These are phyloP conservation scores for Clivina fossor DNA, from an alignment of 2,888 invertebrate genomes.

Conservation along the genomic window DNA sequence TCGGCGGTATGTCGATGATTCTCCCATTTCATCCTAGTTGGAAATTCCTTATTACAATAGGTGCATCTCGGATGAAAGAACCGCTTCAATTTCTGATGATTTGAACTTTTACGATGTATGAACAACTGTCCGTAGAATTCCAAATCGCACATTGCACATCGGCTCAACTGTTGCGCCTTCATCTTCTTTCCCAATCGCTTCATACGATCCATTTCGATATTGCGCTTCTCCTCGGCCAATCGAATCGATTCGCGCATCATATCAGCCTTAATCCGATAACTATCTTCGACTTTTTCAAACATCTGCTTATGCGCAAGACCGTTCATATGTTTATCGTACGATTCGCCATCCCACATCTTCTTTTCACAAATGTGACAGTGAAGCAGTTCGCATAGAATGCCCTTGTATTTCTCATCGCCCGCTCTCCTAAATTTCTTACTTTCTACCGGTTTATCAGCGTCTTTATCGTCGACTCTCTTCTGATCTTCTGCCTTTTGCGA, in stretches of 20 bases:
- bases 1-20: constrained; percentile 76
- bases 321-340: constrained; percentile 76
- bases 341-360: constrained; percentile 75
- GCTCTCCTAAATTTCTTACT: no score
- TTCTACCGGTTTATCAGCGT: constrained; percentile 36
- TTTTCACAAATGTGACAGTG: constrained; percentile 86
- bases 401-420: constrained; percentile 58
- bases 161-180: constrained; percentile 60
- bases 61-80: constrained; percentile 83
- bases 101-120: constrained; percentile 77
- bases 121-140: constrained; percentile 79
- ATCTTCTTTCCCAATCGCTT: constrained; percentile 73
- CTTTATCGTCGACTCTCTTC: no score
- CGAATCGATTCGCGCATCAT: constrained; percentile 81
- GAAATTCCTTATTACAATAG: constrained; percentile 80
- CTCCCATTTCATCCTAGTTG: constrained; percentile 81
- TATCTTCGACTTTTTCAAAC: constrained; percentile 75
- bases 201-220: constrained; percentile 66
- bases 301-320: constrained; percentile 72
- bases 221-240: constrained; percentile 68
- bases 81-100: constrained; percentile 80
- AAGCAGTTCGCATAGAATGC: constrained; percentile 66
- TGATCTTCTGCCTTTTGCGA: constrained; percentile 41
- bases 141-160: constrained; percentile 88
- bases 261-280: constrained; percentile 73